Conservation (phyloP, 2,797 vertebrate genomes). For the Gymnopithys bicolor region DNA sequence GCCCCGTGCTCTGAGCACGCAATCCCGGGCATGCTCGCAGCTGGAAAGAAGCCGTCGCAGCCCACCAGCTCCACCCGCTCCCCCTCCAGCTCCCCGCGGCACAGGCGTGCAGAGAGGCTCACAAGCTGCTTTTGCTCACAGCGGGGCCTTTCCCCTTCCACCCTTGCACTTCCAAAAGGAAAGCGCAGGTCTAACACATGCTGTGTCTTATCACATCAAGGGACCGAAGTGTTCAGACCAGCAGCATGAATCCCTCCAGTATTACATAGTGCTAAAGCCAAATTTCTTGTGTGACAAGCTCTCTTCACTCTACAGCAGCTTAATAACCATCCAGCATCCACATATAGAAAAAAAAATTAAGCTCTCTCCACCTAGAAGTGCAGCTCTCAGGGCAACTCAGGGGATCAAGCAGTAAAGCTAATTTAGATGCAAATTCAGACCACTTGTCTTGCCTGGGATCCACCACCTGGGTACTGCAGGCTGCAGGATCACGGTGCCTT, state of each 20-base stretch:
- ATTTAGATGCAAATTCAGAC: constrained; percentile 14
- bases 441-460: not conserved
- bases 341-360: fast-evolving
- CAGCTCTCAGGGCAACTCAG: not conserved
- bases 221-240: not conserved
- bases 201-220: not conserved
- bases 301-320: not conserved
- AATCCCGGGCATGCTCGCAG: not conserved
- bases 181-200: not conserved
- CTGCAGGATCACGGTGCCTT: not conserved
- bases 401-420: not conserved
- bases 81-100: not conserved
- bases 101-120: not conserved
- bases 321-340: not conserved
- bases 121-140: not conserved
- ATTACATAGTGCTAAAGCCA: not conserved
- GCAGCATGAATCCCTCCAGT: not conserved
- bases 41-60: not conserved
- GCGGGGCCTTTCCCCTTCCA: not conserved
- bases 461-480: not conserved
- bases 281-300: not conserved
- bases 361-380: not conserved
- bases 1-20: fast-evolving
- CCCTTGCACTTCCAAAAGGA: not conserved
- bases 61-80: not conserved